phyloP scores from a whole-genome alignment of 2,888 invertebrate species.

The Iphiclides podalirius region DNA sequence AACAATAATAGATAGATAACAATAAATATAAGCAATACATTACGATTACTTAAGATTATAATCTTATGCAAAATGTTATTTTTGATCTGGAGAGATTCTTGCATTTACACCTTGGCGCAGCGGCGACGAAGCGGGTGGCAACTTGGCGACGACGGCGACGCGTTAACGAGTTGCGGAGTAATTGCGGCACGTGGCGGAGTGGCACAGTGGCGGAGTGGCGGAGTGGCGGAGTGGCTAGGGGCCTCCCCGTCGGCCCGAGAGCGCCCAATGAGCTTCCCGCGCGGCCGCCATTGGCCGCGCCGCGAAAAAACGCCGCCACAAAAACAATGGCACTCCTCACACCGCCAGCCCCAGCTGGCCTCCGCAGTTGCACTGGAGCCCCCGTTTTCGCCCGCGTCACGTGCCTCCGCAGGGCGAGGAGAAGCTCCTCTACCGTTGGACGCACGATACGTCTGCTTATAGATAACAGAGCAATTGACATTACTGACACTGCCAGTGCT shows the following conservation, averaged over 20 bases:
- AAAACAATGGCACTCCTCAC: slow-evolving; percentile 69
- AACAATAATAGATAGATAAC: no score
- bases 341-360: slow-evolving; percentile 26
- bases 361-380: not conserved
- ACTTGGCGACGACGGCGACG: not conserved
- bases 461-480: slow-evolving; percentile 22
- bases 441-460: slow-evolving; percentile 10
- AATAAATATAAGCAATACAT: no score
- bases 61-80: no score
- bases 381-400: not conserved
- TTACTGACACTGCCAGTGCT: slow-evolving; percentile 7
- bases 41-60: no score
- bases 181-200: slow-evolving; percentile 29
- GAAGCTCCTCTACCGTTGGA: slow-evolving; percentile 8
- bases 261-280: slow-evolving; percentile 51
- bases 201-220: slow-evolving; percentile 45
- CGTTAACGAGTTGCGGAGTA: slow-evolving; percentile 7
- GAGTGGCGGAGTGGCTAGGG: not conserved
- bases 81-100: no score
- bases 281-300: slow-evolving; percentile 53
- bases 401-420: slow-evolving; percentile 4
- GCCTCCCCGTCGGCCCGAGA: slow-evolving; percentile 24
- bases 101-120: no score
- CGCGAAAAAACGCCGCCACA: slow-evolving; percentile 47
- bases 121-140: no score